Conservation (phyloP, 1,140 invertebrate genomes). For the Drosophila parvula region DNA sequence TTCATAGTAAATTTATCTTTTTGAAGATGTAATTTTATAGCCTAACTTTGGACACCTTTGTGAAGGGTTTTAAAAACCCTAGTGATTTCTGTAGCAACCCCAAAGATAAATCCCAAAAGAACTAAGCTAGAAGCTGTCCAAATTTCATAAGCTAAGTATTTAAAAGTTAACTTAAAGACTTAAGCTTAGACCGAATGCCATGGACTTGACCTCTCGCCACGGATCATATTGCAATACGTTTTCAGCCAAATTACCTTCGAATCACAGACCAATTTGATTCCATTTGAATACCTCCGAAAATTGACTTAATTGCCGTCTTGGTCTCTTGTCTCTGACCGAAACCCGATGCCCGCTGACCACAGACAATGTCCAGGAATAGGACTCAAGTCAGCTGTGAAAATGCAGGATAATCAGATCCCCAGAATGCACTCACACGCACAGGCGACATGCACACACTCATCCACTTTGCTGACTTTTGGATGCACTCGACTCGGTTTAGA, state of each 20-base stretch:
- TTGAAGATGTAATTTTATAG: too few species aligned
- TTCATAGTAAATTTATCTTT: too few species aligned
- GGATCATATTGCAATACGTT: slow-evolving; percentile 8
- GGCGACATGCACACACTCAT: neutral
- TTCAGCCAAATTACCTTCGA: neutral
- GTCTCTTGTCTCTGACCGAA: neutral
- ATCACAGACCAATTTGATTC: slow-evolving; percentile 1
- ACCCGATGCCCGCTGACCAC: slow-evolving; percentile 11
- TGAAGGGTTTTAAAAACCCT: too few species aligned
- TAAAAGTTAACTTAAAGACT: too few species aligned
- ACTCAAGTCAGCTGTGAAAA: slow-evolving; percentile 62
- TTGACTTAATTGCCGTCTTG: slow-evolving; percentile 37
- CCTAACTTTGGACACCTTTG: too few species aligned
- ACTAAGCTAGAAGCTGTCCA: too few species aligned
- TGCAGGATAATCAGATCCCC: slow-evolving; percentile 47
- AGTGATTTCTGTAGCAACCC: too few species aligned
- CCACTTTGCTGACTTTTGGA: slow-evolving; percentile 1
- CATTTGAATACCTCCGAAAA: slow-evolving; percentile 15
- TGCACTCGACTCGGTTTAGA: slow-evolving; percentile 34
- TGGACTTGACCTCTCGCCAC: neutral
- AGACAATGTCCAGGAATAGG: slow-evolving; percentile 28
- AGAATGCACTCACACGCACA: slow-evolving; percentile 21
- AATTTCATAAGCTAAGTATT: too few species aligned
- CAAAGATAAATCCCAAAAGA: too few species aligned
- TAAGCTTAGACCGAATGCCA: neutral